These are phyloP conservation scores for Drosophila gaucha DNA, from an alignment of 2,888 invertebrate species.

Conservation along the genomic window DNA sequence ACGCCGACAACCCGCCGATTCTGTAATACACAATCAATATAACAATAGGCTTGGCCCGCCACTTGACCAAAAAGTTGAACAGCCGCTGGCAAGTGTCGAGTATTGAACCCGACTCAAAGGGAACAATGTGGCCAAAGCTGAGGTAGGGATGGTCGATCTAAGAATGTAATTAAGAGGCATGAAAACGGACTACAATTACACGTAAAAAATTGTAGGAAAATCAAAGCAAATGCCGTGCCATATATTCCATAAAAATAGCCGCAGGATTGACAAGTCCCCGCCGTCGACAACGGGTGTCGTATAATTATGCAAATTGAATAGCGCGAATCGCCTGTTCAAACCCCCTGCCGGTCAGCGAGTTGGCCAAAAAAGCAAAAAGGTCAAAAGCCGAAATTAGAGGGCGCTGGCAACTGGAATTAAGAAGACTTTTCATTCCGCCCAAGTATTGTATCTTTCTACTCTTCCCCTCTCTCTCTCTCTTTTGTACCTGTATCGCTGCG, in stretches of 20 bases:
- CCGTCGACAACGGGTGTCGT: slow-evolving; percentile 1
- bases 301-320: slow-evolving; percentile 73
- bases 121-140: slow-evolving; percentile 24
- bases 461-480: not conserved
- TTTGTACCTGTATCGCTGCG: slow-evolving; percentile 8
- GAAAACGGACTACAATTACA: slow-evolving; percentile 41
- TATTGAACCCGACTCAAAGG: slow-evolving; percentile 58
- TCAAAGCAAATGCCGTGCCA: slow-evolving; percentile 29
- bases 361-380: no score
- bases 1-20: slow-evolving; percentile 9
- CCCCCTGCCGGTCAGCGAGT: slow-evolving; percentile 15
- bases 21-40: slow-evolving; percentile 39
- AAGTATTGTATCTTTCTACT: not conserved
- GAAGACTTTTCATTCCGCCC: slow-evolving; percentile 1
- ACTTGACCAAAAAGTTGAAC: slow-evolving; percentile 49
- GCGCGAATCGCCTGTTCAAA: slow-evolving; percentile 25
- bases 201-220: slow-evolving; percentile 36
- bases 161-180: slow-evolving; percentile 65
- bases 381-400: slow-evolving; percentile 24
- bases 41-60: slow-evolving; percentile 32
- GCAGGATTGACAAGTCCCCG: slow-evolving; percentile 1
- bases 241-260: slow-evolving; percentile 56
- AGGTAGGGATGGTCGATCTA: slow-evolving; percentile 21
- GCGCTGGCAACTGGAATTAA: slow-evolving; percentile 18
- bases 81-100: slow-evolving; percentile 34